These are phyloP conservation scores for Podabrus alpinus DNA, from an alignment of 2,888 invertebrate species.

Conservation along the genomic window DNA sequence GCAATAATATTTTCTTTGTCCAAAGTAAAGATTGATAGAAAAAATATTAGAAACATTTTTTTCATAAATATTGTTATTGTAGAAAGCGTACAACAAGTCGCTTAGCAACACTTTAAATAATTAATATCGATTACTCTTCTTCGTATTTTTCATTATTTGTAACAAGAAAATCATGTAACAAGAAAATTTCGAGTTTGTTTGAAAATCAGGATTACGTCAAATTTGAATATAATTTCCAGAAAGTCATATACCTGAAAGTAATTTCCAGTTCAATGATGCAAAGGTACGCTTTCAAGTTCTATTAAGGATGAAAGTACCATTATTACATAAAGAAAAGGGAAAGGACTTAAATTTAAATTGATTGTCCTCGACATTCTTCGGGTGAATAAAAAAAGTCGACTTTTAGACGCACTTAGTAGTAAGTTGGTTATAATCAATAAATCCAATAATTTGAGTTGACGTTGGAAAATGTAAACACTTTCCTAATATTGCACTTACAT, in stretches of 20 bases:
- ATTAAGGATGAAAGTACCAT: background rate
- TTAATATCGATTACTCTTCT: background rate
- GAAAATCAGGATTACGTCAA: background rate
- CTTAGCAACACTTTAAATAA: background rate
- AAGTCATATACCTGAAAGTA: background rate
- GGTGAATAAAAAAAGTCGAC: background rate
- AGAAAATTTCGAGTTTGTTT: background rate
- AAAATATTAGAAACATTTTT: background rate
- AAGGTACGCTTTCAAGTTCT: background rate
- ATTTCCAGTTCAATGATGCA: background rate
- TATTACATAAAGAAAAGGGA: background rate
- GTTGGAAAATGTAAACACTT: background rate
- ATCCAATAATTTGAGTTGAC: background rate
- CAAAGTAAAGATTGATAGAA: background rate
- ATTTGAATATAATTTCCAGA: background rate
- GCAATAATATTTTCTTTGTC: background rate
- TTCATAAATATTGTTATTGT: background rate
- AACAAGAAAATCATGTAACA: background rate
- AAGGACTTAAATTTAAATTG: background rate
- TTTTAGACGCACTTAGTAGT: background rate
- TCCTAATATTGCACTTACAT: background rate
- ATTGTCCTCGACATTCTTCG: background rate
- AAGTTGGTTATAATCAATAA: background rate
- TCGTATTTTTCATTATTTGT: background rate
- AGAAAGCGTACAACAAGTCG: background rate